A percentile compares a stretch with the other conserved stretches of the same genome.
Evolutionary conservation across 2,797 vertebrate species (phyloP).

Genomic region (Aulostomus chinensis): DNA sequence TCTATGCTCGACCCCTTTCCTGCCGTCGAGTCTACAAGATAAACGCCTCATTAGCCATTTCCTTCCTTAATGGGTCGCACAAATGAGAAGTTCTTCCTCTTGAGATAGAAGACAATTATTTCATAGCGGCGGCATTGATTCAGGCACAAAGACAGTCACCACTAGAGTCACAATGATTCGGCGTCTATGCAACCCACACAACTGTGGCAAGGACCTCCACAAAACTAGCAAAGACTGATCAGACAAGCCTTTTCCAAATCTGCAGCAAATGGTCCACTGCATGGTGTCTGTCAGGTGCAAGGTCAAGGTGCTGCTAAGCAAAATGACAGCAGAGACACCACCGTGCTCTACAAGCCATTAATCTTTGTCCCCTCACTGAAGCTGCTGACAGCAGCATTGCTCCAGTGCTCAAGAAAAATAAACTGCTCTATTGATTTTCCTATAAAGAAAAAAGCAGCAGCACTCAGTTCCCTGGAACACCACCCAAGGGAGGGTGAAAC

Average conservation of each 20-base stretch:
- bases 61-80: slow-evolving; percentile 30
- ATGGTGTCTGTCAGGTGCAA: too few relatives aligned
- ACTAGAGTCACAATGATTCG: not conserved
- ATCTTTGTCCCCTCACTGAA: slow-evolving; percentile 56
- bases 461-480: slow-evolving; percentile 12
- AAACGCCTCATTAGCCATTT: slow-evolving; percentile 45
- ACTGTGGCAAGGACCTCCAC: not conserved
- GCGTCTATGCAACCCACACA: not conserved
- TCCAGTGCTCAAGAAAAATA: slow-evolving; percentile 15
- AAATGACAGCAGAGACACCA: slow-evolving; percentile 30
- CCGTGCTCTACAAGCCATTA: slow-evolving; percentile 46
- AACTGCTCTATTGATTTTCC: slow-evolving; percentile 56
- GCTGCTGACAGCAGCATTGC: slow-evolving; percentile 51
- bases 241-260: too few relatives aligned
- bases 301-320: slow-evolving; percentile 42
- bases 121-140: slow-evolving; percentile 3
- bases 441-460: slow-evolving; percentile 10
- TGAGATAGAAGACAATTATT: not conserved
- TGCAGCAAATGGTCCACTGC: too few relatives aligned
- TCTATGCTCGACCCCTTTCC: slow-evolving; percentile 39
- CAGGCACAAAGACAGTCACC: not conserved
- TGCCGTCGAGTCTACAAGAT: slow-evolving; percentile 22
- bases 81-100: slow-evolving; percentile 19
- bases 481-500: slow-evolving; percentile 1
- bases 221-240: too few relatives aligned